Percentiles rank a stretch among this genome's conserved stretches.
Evolutionary conservation across 2,888 invertebrate genomes (phyloP).

Genomic region (Cylindroiulus punctatus): DNA sequence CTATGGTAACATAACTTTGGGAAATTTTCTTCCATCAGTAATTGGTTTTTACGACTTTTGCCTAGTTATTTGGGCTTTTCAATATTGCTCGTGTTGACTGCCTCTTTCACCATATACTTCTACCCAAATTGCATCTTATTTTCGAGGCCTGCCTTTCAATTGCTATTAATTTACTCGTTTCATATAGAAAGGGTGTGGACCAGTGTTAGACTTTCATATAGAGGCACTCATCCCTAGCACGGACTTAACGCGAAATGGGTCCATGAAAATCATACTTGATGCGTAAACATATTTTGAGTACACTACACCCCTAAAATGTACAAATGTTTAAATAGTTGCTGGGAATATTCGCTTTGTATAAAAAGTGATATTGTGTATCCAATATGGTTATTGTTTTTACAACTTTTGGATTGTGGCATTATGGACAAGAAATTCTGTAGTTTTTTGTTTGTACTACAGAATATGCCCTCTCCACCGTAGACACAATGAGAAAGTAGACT

Average conservation of each 20-base stretch:
- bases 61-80: not conserved
- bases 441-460: too few relatives aligned
- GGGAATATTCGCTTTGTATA: too few relatives aligned
- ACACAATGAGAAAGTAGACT: too few relatives aligned
- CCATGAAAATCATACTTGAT: not conserved
- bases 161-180: not conserved
- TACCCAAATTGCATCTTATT: not conserved
- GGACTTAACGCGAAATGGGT: not conserved
- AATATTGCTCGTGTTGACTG: not conserved
- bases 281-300: not conserved
- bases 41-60: conserved; percentile 7
- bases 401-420: too few relatives aligned
- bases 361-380: too few relatives aligned
- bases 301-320: not conserved
- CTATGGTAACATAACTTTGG: not conserved
- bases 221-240: not conserved
- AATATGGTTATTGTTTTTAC: too few relatives aligned
- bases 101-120: not conserved
- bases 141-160: not conserved
- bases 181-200: not conserved
- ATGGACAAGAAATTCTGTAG: too few relatives aligned
- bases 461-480: too few relatives aligned
- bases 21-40: not conserved
- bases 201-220: not conserved
- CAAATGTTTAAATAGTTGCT: too few relatives aligned